Evolutionary conservation across 1,140 invertebrate genomes (phyloP).

Genomic region (Lepeophtheirus salmonis): DNA sequence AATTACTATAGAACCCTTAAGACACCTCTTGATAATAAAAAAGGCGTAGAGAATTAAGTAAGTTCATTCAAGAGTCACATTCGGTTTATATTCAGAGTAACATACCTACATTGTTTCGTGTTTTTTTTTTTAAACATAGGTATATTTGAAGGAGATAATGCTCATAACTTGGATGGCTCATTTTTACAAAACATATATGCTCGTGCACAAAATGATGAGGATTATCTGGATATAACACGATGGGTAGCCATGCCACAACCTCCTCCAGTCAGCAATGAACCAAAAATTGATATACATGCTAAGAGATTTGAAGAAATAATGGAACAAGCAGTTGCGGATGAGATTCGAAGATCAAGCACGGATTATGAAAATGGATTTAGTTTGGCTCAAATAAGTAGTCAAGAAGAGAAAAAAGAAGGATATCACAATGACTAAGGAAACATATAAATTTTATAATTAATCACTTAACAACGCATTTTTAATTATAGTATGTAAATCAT

Average conservation of each 20-base stretch:
- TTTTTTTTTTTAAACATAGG: background rate
- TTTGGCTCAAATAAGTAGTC: background rate
- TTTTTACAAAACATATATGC: background rate
- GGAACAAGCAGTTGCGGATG: background rate
- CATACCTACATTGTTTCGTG: background rate
- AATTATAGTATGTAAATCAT: no score
- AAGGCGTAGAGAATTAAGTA: background rate
- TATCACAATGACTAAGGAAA: no score
- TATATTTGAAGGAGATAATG: no score
- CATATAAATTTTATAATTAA: no score
- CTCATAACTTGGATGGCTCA: background rate
- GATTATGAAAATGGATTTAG: no score
- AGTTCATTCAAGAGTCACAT: background rate
- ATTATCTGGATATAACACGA: background rate
- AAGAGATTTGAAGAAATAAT: background rate
- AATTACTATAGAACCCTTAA: conserved; percentile 32
- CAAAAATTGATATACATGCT: background rate
- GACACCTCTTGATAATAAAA: conserved; percentile 22
- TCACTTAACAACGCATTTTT: no score
- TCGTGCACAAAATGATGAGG: background rate
- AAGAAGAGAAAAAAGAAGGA: no score
- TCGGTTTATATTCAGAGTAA: background rate
- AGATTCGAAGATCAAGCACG: background rate
- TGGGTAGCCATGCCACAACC: background rate
- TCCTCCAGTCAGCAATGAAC: background rate